A percentile compares a stretch with the other conserved stretches of the same genome.
Conservation (phyloP, 2,888 invertebrate species). For the Caenorhabditis sp. region DNA sequence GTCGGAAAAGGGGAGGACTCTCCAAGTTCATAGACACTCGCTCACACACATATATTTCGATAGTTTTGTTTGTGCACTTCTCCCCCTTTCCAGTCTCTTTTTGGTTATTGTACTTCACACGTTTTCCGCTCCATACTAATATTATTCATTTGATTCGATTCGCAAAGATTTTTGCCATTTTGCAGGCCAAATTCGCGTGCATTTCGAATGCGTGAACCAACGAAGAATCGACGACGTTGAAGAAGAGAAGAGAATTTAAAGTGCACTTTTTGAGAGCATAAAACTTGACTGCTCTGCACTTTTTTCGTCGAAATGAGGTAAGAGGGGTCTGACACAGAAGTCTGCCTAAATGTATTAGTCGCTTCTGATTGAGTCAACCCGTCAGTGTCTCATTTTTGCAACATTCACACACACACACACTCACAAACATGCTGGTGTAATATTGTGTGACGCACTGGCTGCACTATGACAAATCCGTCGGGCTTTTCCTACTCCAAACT, state of each 20-base stretch:
- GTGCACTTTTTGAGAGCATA: slow-evolving; percentile 8
- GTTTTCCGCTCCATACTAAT: neutral
- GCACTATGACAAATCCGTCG: neutral
- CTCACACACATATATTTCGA: slow-evolving; percentile 13
- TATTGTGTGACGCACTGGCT: neutral
- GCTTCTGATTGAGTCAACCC: no score
- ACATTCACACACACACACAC: no score
- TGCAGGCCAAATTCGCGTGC: slow-evolving; percentile 12
- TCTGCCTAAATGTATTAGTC: no score
- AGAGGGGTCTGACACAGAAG: no score
- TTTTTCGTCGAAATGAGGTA: slow-evolving; percentile 39
- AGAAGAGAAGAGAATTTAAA: neutral
- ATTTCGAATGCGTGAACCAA: slow-evolving; percentile 46
- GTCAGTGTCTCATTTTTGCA: no score
- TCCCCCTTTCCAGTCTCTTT: slow-evolving; percentile 1
- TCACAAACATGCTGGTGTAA: neutral
- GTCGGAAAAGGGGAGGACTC: neutral
- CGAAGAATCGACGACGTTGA: neutral
- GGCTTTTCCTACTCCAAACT: no score
- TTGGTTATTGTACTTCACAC: neutral
- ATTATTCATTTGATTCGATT: slow-evolving; percentile 7
- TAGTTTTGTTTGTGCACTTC: slow-evolving; percentile 23
- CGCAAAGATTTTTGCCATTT: slow-evolving; percentile 16
- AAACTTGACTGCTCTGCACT: slow-evolving; percentile 16
- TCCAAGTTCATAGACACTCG: slow-evolving; percentile 17